Base-by-base conservation (phyloP, 2,113 vertebrate genomes). In the Mus pahari region DNA sequence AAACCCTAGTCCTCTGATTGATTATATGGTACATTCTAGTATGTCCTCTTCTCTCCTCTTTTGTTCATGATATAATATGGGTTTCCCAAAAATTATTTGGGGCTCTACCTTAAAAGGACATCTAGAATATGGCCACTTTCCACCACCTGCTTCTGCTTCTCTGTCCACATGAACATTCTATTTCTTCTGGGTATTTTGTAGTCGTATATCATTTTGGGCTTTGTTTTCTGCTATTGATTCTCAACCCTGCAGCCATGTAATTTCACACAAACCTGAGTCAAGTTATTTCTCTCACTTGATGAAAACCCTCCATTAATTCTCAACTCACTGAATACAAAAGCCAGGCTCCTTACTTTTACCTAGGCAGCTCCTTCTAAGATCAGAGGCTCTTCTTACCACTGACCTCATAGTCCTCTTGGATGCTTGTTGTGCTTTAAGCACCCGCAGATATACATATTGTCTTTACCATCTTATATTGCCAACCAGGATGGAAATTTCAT, bases 321-420 rank as follows among this genome's bases (percentile, higher is more conserved):
- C 31, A 93, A 28, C 36, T 53, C 42, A 39, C 7, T 31, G 4
- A 39, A 14, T 14, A 2, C 24, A 79, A 36, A 94, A 39, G 6
- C 39, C 60, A n/a, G 78, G 50, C 22, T 45, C 53, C 19, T 71
- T 12, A 42, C 16, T 58, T 19, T 60, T 66, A 81, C 14, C n/a
- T 45, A 24, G 0, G 0, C 2, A 22, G 5, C 13, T 17, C 1
- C 39, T 50, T 2, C 55, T 58, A 39, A 64, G 9, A 1, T 36
- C 16, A 50, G 2, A 33, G 17, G 50, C 12, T 48, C 4, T 26
- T 26, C 28, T 73, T n/a, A 19, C 33, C 14, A 3, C 12, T 33
- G 7, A 50, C 2, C 2, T 91, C 36, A 9, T 5, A 16, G 36
- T 8, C 31, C 7, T 7, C 58, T 77, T n/a, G 19, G 9, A 78